Percentiles rank a stretch among this genome's conserved stretches.
phyloP scores from a whole-genome alignment of 2,888 invertebrate species.

The Dryococelus australis region DNA sequence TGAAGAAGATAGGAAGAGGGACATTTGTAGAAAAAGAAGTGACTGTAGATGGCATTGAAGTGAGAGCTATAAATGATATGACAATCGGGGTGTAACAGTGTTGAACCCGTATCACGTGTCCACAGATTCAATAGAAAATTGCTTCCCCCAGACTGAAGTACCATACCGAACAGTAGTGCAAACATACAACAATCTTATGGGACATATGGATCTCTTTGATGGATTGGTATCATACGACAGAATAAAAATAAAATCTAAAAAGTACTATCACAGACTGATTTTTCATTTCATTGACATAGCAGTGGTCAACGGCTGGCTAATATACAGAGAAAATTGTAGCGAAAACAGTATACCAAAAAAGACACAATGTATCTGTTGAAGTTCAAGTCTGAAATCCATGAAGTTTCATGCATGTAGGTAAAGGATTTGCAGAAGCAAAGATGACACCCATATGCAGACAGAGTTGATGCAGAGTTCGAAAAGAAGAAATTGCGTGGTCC shows the following conservation, averaged over 20 bases:
- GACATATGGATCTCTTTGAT: slow-evolving; percentile 34
- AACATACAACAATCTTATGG: slow-evolving; percentile 28
- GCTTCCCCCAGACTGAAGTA: not conserved
- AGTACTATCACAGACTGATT: slow-evolving; percentile 34
- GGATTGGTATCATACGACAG: slow-evolving; percentile 36
- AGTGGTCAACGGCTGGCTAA: slow-evolving; percentile 37
- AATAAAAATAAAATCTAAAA: slow-evolving; percentile 33
- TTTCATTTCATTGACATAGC: slow-evolving; percentile 34
- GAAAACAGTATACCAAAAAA: not conserved
- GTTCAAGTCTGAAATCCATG: not conserved
- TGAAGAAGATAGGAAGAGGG: slow-evolving; percentile 32
- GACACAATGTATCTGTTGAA: not conserved
- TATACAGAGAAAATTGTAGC: slow-evolving; percentile 23
- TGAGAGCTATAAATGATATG: slow-evolving; percentile 29
- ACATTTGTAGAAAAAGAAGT: slow-evolving; percentile 29
- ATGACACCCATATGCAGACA: not conserved
- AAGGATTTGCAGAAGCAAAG: not conserved
- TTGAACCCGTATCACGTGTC: not conserved
- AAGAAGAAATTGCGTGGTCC: not conserved
- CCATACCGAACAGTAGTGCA: not conserved
- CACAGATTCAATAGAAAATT: not conserved
- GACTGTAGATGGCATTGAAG: slow-evolving; percentile 12
- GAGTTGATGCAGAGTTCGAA: not conserved
- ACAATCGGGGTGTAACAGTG: slow-evolving; percentile 31
- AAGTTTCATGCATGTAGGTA: not conserved